Evolutionary conservation across 2,888 invertebrate species (phyloP).

Genomic region (Pammene fasciana): DNA sequence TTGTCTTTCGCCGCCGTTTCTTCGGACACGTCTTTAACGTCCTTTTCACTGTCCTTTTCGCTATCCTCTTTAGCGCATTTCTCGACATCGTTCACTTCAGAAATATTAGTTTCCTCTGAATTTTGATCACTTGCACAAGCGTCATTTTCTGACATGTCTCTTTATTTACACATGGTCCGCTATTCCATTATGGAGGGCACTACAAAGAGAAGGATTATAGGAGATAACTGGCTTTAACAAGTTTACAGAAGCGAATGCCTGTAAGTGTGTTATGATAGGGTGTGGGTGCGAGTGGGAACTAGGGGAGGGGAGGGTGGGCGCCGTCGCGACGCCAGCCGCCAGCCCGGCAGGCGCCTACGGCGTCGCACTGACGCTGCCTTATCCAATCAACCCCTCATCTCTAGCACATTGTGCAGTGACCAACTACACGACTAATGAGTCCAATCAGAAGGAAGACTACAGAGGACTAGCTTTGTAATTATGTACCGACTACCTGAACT

Average conservation of each 20-base stretch:
- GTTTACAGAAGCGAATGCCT: conserved; percentile 44
- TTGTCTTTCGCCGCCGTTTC: conserved; percentile 45
- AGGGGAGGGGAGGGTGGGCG: conserved; percentile 49
- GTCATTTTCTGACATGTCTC: conserved; percentile 78
- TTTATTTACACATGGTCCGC: conserved; percentile 52
- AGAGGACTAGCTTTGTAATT: background rate
- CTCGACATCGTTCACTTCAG: conserved; percentile 45
- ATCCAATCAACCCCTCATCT: conserved; percentile 48
- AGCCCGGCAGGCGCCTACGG: conserved; percentile 74
- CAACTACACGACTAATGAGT: background rate
- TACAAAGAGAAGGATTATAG: conserved; percentile 17
- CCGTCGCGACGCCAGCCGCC: conserved; percentile 81
- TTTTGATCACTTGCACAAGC: conserved; percentile 56
- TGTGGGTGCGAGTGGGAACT: conserved; percentile 44
- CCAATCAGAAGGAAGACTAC: background rate
- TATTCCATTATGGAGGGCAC: conserved; percentile 28
- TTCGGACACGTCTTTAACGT: conserved; percentile 13
- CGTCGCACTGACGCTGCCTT: conserved; percentile 56
- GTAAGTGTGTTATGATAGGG: conserved; percentile 48
- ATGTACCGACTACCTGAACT: no score
- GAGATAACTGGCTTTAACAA: conserved; percentile 31
- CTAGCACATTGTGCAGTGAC: conserved; percentile 20
- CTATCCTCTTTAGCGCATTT: conserved; percentile 52
- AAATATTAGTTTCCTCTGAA: conserved; percentile 47
- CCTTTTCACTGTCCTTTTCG: conserved; percentile 49